Base-by-base conservation (phyloP, 2,888 invertebrate genomes). In the Idaea aversata region DNA sequence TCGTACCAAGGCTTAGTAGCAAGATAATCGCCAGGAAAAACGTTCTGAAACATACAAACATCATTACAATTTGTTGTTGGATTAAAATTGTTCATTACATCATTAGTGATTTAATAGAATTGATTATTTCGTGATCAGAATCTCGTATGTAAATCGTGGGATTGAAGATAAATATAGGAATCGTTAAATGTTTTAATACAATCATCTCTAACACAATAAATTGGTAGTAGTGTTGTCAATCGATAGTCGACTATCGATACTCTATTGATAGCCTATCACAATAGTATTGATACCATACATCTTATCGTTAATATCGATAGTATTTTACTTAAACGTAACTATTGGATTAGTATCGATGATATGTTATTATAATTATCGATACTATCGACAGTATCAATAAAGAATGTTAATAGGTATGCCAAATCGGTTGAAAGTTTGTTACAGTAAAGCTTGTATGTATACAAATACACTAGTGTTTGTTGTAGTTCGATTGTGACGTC, bases 11-110 rank as follows among this genome's bases (percentile, higher is more conserved):
- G 63, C 86, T 84, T 15, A 93, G 79, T 59, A 91, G 78, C 58
- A 91, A 77, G 47, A 88, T 68, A 64, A 93, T 72, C 35, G 86
- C 90, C 59, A 92, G 81, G 84, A 93, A 91, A 70, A 93, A 92
- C 68, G 93, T 86, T 71, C 93, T 93, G 88, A 3, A 90, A 87
- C 68, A 73, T 72, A 70, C 70, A 35, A 68, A 35, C 7, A 61
- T 6, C 1, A 36, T 62, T 25, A 4, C 25, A 58, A 5, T 63
- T 66, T n/a, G 34, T 38, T 15, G n/a, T 15, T 58, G n/a, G 58
- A 58, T 58, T 58, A 58, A 58, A 58, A 15, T 58, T 15, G 16
- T 58, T 15, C 6, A 58, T 5, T 58, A 7, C 15, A 58, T 13
- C 16, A 58, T 58, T 15, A 58, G 58, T 58, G 15, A 58, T 58